Base-by-base conservation (phyloP, 35 echinoderm and acorn worm genomes). In the Diadema setosum region DNA sequence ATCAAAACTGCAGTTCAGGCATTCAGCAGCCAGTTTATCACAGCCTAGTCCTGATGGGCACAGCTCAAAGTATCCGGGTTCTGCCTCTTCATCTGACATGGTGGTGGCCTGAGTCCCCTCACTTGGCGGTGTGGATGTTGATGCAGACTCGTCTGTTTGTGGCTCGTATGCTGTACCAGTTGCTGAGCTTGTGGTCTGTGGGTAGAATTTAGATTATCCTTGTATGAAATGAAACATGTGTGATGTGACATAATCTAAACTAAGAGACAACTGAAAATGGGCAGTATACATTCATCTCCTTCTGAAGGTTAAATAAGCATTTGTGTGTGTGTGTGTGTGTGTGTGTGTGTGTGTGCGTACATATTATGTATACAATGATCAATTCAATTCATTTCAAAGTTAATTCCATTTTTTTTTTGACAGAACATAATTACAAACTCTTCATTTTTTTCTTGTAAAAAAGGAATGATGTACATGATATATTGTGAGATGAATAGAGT, bases 1-100 rank as follows among this genome's bases (percentile, higher is more conserved):
- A 64, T 85, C 86, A 36, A 91, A 65, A 24, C 91, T 75, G 81
- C 93, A 95, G 33, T 95, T 90, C 7, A 95, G 25, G 45, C 93
- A 95, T 33, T 95, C 83, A 16, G 45, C 93, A 82, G 83, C 76
- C 20, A 95, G 75, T 12, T 87, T 41, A 39, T 74, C 39, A 83
- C 93, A 95, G 2, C 43, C 58, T 0, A 95, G n/a, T 20, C 37
- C 25, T 26, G 83, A 86, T 5, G 93, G 88, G 61, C 88, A 91
- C 14, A 75, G 31, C 42, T 49, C 65, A 42, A 23, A 65, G 25
- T 86, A 70, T 1, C 29, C 34, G 17, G 85, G 85, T 9, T 41
- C 2, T 12, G 63, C 21, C 7, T 39, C 42, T 23, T 12, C 39
- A 45, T 61, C 27, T 75, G 69, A n/a, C 4, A 18, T 12, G 33